Conservation (phyloP, 2,888 invertebrate genomes). For the Rotaria magnacalcarata region DNA sequence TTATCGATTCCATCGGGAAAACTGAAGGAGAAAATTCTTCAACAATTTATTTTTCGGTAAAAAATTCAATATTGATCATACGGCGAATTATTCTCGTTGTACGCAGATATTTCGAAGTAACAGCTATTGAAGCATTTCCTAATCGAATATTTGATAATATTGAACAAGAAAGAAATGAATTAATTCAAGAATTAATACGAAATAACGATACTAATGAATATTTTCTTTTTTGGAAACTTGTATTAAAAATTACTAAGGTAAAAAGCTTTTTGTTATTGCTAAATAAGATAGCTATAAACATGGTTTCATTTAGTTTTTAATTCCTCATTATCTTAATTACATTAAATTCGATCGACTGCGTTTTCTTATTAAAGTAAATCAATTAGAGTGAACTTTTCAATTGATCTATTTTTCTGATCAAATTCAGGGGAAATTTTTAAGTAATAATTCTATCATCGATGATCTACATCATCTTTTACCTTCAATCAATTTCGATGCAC, state of each 20-base stretch:
- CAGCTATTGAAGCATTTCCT: not conserved
- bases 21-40: not conserved
- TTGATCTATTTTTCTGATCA: not conserved
- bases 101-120: not conserved
- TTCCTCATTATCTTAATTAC: not conserved
- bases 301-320: not conserved
- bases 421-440: not conserved
- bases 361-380: not conserved
- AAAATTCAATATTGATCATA: not conserved
- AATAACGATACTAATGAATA: not conserved
- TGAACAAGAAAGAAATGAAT: not conserved
- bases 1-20: not conserved
- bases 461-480: not conserved
- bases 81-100: not conserved
- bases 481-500: not conserved
- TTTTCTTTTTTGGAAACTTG: not conserved
- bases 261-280: too few relatives aligned
- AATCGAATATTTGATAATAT: slow-evolving; percentile 8
- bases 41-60: not conserved
- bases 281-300: too few relatives aligned
- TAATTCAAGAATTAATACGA: not conserved
- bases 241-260: slow-evolving; percentile 9
- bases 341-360: slow-evolving; percentile 33
- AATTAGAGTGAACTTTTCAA: too few relatives aligned
- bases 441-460: not conserved